phyloP scores from a whole-genome alignment of 2,113 vertebrate genomes.

The Cyanocitta stelleri region DNA sequence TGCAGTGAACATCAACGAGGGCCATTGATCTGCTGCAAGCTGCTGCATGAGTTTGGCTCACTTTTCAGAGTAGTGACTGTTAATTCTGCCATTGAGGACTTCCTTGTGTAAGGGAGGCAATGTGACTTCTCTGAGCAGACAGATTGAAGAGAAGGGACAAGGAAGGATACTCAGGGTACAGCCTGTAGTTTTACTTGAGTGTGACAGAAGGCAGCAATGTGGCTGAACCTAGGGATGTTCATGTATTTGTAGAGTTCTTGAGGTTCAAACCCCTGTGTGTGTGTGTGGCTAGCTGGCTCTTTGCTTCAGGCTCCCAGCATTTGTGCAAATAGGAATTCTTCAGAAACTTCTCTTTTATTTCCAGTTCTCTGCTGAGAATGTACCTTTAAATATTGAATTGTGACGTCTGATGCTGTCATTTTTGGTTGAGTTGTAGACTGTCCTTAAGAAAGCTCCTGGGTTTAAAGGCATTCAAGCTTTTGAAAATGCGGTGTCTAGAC shows the following conservation, averaged over 20 bases:
- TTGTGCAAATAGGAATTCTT: neutral
- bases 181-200: neutral
- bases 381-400: neutral
- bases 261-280: neutral
- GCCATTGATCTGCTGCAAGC: neutral
- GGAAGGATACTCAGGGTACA: neutral
- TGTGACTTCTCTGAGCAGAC: neutral
- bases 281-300: neutral
- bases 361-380: neutral
- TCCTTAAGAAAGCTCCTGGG: neutral
- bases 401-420: neutral
- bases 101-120: neutral
- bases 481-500: neutral
- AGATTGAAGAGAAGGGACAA: neutral
- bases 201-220: neutral
- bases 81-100: neutral
- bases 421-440: neutral
- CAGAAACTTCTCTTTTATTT: neutral
- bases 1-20: neutral
- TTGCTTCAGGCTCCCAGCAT: neutral
- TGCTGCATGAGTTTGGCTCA: neutral
- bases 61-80: neutral
- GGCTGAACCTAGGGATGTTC: neutral
- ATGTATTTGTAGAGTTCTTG: neutral
- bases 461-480: neutral